These are phyloP conservation scores for Brotula barbata DNA, from an alignment of 2,797 vertebrate genomes.

Conservation along the genomic window DNA sequence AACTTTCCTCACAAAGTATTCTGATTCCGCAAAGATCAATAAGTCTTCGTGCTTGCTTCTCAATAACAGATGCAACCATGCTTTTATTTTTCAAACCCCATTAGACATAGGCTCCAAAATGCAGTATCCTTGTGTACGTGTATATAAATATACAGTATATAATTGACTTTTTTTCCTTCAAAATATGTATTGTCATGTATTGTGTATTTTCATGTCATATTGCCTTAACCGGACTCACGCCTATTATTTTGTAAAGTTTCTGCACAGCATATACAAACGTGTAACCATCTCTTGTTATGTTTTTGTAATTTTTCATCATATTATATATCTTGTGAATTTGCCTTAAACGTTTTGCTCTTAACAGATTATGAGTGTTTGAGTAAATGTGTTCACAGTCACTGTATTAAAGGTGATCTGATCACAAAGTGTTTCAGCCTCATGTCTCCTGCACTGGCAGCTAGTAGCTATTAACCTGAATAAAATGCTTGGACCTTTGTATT, in stretches of 20 bases:
- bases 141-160: slow-evolving; percentile 58
- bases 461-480: no score
- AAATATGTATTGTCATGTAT: slow-evolving; percentile 45
- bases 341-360: slow-evolving; percentile 48
- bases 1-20: slow-evolving; percentile 40
- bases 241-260: slow-evolving; percentile 69
- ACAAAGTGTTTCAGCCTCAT: slow-evolving; percentile 5
- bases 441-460: no score
- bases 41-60: slow-evolving; percentile 36
- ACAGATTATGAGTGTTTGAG: slow-evolving; percentile 65
- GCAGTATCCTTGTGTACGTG: slow-evolving; percentile 76
- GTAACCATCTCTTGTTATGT: slow-evolving; percentile 44
- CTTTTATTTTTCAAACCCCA: slow-evolving; percentile 34
- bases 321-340: slow-evolving; percentile 56
- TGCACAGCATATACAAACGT: slow-evolving; percentile 56
- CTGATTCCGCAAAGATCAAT: slow-evolving; percentile 35
- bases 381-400: slow-evolving; percentile 57
- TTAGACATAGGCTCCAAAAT: slow-evolving; percentile 60
- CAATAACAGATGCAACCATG: slow-evolving; percentile 18
- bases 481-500: no score
- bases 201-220: slow-evolving; percentile 57
- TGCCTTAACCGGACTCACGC: slow-evolving; percentile 55
- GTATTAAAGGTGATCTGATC: slow-evolving; percentile 73
- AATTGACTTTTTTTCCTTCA: slow-evolving; percentile 30
- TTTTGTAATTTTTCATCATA: slow-evolving; percentile 46